Evolutionary conservation across 2,888 invertebrate species (phyloP), one percentile per base, ranked within the genome.

Genomic region (Cylloceria caligata): DNA sequence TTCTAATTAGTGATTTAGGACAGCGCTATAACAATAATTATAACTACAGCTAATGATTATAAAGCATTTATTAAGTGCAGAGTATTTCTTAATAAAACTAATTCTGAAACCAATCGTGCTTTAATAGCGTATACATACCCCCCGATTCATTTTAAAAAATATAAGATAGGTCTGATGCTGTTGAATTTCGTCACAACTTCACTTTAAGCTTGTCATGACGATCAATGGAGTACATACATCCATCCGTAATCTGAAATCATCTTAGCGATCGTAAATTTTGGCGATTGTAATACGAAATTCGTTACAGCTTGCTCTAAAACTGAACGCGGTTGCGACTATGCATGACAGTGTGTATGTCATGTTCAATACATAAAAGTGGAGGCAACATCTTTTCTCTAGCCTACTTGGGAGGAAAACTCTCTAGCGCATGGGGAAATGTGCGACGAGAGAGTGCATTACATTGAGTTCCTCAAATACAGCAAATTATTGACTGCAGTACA

Each of bases 21-120:
- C 89, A 91, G 90, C 89, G 91, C 91, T 92, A 92, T 92, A 91
- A 92, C 91, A 92, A 92, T 92, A 92, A 92, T 92, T 90, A 92
- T 91, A 92, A 92, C 90, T 91, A 91, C 90, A 88, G 90, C 90
- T 90, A 91, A 92, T 91, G 88, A 90, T 88, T 88, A 90, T 92
- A 93, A 92, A 92, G 91, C 92, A 92, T 92, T 93, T 92, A 91
- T 89, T 90, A 91, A 92, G 91, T 92, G 92, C 92, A 92, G 92
- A 93, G 92, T 93, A 93, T 93, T 93, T 93, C 93, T 92, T 92
- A 93, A 93, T 93, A 93, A 93, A 88, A 92, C 91, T 92, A 92
- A 89, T 91, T 90, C 89, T 89, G 88, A 92, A 91, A 91, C 88
- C 84, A 86, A 85, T 73, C 52, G 62, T 39, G 49, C 39, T 55